A percentile compares a stretch with the other conserved stretches of the same genome.
Conservation (phyloP, 2,113 vertebrate genomes). For the Microcebus griseorufus region DNA sequence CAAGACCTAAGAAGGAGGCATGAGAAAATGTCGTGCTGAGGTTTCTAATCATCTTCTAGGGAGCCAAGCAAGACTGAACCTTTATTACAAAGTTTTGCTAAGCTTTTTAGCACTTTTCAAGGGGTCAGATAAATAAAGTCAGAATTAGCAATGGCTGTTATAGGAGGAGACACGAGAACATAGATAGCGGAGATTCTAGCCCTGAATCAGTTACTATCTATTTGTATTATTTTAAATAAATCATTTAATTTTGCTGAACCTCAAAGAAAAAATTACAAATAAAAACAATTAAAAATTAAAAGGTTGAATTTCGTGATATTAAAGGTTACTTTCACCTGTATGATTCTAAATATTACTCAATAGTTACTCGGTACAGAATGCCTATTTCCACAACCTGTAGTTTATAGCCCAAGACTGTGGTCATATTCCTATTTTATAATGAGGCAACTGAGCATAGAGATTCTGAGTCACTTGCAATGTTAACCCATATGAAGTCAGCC, state of each 20-base stretch:
- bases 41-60: background rate
- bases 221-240: background rate
- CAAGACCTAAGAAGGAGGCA: background rate
- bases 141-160: background rate
- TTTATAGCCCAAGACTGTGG: background rate
- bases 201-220: background rate
- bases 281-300: background rate
- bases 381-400: background rate
- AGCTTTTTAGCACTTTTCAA: background rate
- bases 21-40: background rate
- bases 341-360: background rate
- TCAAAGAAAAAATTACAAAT: background rate
- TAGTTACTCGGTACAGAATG: background rate
- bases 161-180: background rate
- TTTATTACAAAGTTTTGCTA: background rate
- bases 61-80: background rate
- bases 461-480: background rate
- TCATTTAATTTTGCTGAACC: background rate
- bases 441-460: background rate
- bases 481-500: background rate
- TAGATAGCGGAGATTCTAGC: background rate
- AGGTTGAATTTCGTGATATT: background rate
- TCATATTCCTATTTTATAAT: background rate
- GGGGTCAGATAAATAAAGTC: background rate
- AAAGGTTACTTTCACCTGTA: background rate